Evolutionary conservation across 2,113 vertebrate genomes (phyloP), one percentile per base, ranked within the genome.

Genomic region (Eurypyga helias): DNA sequence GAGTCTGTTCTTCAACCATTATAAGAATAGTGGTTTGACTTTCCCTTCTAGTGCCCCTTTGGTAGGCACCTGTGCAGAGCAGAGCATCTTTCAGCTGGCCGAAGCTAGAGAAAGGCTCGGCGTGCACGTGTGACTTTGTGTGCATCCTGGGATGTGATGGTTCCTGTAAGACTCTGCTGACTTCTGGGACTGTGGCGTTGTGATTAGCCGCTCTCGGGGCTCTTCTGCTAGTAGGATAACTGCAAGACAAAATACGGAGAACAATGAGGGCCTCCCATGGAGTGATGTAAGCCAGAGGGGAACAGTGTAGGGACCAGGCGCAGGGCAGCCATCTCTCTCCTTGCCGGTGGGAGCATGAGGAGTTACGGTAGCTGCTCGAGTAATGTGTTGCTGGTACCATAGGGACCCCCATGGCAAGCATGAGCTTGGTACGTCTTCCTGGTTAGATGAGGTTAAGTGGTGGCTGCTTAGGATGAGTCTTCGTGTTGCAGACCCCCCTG

Each of bases 81-180:
- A 23, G 48, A 7, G 10, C 14, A 7, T 36, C 43, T 62, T 38
- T 34, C 7, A 21, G 31, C 17, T 62, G 70, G 15, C 18, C n/a
- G 13, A n/a, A 19, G 29, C 34, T 13, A 11, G 33, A 46, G 51
- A 26, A 60, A 17, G 34, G 51, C 38, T 65, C 0, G 2, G n/a
- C 0, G 6, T 17, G 13, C 19, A 7, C 0, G 0, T 17, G 33
- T 45, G 65, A 36, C 8, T 23, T 18, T 1, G 1, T 1, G 2
- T 9, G 21, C 2, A 3, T 45, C 21, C 58, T 34, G 16, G 43
- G 31, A 51, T 1, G 0, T 1, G 7, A 62, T 43, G 65, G n/a
- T 34, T 86, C 21, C 28, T 41, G 17, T 23, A 19, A 51, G 28
- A 11, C n/a, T 29, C 38, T 64, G 24, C 20, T 34, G 26, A 45